Base-by-base conservation (phyloP, 2,113 vertebrate species). In the Forbesichthys papilliferus region DNA sequence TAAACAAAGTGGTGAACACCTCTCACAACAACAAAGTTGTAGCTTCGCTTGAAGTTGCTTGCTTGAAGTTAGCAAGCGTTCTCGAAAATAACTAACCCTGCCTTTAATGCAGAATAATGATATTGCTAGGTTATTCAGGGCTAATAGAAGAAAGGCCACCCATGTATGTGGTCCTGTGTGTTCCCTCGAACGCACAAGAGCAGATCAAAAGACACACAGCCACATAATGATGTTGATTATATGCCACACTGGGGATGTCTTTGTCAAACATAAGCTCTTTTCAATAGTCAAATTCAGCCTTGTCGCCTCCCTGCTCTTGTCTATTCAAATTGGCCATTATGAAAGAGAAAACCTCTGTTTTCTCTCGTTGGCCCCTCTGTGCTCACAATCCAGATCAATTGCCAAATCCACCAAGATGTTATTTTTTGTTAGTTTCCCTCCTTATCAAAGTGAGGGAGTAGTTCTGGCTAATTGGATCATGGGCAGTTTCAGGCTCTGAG, bases 201-300 rank as follows among this genome's bases (percentile, higher is more conserved):
- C 74, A 54, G 78, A 87, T 91, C 88, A 88, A 90, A 86, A 79
- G 81, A 73, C 64, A 46, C 64, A 61, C 67, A 59, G 69, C 71
- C 69, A 65, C 81, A 81, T 87, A 90, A 91, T 90, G 83, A 84
- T 75, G 71, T 89, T 90, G 87, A 91, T 92, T 82, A 86, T 85
- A 82, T 71, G 81, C 70, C 68, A 74, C 81, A 77, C 72, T 58
- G 84, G 77, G n/a, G 20, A 66, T 73, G 84, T 69, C 86, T 90
- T 87, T 90, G 85, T 90, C 77, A 66, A 71, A 71, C 75, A 51
- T 61, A 42, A 54, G 36, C 76, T 81, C 71, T 80, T 80, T 87
- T 87, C 74, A 70, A 61, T 71, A 65, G 74, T 82, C 84, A 61
- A 47, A 82, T 73, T 81, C 47, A 64, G 72, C 77, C 78, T 60